Percentiles rank a stretch among this genome's conserved stretches.
Evolutionary conservation across 2,797 vertebrate species (phyloP).

Genomic region (Gadopsis marmoratus): DNA sequence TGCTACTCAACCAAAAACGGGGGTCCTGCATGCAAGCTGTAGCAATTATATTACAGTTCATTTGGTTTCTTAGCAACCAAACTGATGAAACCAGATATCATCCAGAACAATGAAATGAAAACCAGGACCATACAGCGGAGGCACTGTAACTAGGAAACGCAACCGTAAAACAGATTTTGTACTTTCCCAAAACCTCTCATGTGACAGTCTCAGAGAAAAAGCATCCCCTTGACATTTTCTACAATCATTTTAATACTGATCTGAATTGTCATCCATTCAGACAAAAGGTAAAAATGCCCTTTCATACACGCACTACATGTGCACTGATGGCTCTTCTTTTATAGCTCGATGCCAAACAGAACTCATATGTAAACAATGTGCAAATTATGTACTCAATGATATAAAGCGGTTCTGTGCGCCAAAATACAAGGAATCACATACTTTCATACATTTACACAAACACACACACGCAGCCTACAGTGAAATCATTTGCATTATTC

Average conservation of each 20-base stretch:
- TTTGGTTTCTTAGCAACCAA: conserved; percentile 83
- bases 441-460: conserved; percentile 31
- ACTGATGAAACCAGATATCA: conserved; percentile 79
- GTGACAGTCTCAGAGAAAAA: conserved; percentile 49
- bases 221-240: conserved; percentile 43
- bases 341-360: conserved; percentile 57
- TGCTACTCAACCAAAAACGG: conserved; percentile 70
- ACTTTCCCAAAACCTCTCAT: conserved; percentile 53
- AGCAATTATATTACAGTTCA: conserved; percentile 80
- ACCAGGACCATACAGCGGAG: conserved; percentile 77
- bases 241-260: conserved; percentile 64
- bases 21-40: conserved; percentile 77
- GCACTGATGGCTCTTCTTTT: conserved; percentile 66
- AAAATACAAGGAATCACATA: conserved; percentile 62
- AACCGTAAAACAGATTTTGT: conserved; percentile 61
- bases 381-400: conserved; percentile 75
- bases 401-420: conserved; percentile 72
- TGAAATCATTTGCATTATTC: conserved; percentile 71
- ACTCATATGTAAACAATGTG: conserved; percentile 67
- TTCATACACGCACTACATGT: conserved; percentile 57
- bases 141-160: conserved; percentile 76
- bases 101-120: conserved; percentile 78
- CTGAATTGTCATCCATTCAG: conserved; percentile 53
- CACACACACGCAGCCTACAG: conserved; percentile 39
- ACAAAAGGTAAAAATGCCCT: conserved; percentile 64